Percentiles rank a stretch among this genome's conserved stretches.
phyloP scores from a whole-genome alignment of 2,113 vertebrate species.

The Stigmatopora nigra region DNA sequence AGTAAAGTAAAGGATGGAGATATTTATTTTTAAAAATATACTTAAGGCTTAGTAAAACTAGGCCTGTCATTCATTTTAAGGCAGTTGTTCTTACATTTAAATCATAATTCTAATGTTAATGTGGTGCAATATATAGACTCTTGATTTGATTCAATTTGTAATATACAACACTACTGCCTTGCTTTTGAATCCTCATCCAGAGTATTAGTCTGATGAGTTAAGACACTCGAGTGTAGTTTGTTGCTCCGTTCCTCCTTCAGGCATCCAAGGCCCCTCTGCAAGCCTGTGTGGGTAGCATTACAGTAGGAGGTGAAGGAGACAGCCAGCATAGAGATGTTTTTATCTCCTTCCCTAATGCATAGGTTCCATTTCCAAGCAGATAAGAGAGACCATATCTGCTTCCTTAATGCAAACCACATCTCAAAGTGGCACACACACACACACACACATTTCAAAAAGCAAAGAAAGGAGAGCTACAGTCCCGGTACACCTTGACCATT shows the following conservation, averaged over 20 bases:
- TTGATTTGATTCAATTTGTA: constrained; percentile 10
- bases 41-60: constrained; percentile 29
- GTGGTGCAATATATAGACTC: constrained; percentile 1
- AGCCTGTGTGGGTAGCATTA: constrained; percentile 60
- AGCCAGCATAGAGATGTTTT: constrained; percentile 45
- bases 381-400: constrained; percentile 3
- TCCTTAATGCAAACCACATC: no score
- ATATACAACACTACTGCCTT: background rate
- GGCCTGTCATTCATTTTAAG: constrained; percentile 58
- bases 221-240: constrained; percentile 54
- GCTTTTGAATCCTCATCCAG: constrained; percentile 15
- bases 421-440: constrained; percentile 18
- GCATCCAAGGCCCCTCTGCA: constrained; percentile 51
- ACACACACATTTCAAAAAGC: constrained; percentile 27
- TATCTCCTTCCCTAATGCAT: constrained; percentile 41
- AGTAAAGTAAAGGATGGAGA: constrained; percentile 63
- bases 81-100: constrained; percentile 31
- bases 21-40: constrained; percentile 23
- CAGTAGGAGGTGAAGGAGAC: constrained; percentile 54
- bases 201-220: constrained; percentile 35
- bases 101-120: constrained; percentile 39
- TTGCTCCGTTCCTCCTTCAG: constrained; percentile 62
- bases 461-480: constrained; percentile 59
- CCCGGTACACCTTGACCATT: constrained; percentile 51
- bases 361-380: constrained; percentile 24